Conservation (phyloP, 2,797 vertebrate genomes). For the Oreonectes daqikongensis region DNA sequence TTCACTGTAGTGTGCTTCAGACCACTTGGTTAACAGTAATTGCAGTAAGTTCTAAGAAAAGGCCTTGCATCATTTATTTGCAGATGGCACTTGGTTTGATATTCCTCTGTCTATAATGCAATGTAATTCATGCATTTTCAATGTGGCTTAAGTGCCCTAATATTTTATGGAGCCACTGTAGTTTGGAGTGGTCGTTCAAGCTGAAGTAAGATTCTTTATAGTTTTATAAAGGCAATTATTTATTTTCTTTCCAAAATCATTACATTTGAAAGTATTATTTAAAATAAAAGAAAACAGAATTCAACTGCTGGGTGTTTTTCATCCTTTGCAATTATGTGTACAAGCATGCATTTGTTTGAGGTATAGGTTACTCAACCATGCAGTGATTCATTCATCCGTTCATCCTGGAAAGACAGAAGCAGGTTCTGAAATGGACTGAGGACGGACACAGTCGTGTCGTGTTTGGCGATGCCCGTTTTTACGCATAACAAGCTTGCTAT, state of each 20-base stretch:
- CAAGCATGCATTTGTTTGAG: not conserved
- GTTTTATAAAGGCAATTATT: no score
- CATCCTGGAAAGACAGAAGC: not conserved
- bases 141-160: not conserved
- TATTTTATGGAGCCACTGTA: not conserved
- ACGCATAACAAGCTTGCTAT: conserved; percentile 67
- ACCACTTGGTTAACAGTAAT: not conserved
- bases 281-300: not conserved
- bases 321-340: not conserved
- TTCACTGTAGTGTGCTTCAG: not conserved
- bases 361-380: no score
- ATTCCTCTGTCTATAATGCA: not conserved
- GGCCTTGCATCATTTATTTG: conserved; percentile 10
- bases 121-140: conserved; percentile 7
- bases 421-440: not conserved
- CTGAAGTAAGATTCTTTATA: not conserved
- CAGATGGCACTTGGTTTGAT: not conserved
- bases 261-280: not conserved
- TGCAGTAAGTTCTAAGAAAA: not conserved
- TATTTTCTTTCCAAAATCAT: not conserved
- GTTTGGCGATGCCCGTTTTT: conserved; percentile 67
- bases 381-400: not conserved
- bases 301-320: not conserved
- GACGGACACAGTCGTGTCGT: conserved; percentile 44
- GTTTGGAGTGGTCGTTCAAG: not conserved